Evolutionary conservation across 2,888 invertebrate genomes (phyloP).

Genomic region (Ectemnius continuus): DNA sequence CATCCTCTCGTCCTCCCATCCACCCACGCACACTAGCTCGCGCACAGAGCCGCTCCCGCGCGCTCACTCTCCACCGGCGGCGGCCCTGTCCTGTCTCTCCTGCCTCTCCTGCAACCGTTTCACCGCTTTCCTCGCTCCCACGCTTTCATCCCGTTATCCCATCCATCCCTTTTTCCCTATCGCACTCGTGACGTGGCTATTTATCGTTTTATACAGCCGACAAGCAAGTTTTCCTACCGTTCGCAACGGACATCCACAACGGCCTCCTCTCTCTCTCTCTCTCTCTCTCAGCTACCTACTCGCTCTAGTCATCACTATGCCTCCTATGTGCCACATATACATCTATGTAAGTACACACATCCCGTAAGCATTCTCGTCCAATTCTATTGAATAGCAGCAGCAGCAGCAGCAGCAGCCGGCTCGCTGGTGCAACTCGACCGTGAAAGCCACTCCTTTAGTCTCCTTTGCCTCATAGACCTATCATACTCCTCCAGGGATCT

Average conservation of each 20-base stretch:
- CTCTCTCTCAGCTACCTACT: background rate
- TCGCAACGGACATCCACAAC: constrained; percentile 9
- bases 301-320: background rate
- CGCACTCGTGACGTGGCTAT: constrained; percentile 63
- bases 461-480: no score
- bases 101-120: constrained; percentile 38
- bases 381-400: no score
- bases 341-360: background rate
- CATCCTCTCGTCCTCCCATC: constrained; percentile 40
- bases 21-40: constrained; percentile 18
- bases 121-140: constrained; percentile 35
- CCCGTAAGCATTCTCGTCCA: no score
- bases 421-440: no score
- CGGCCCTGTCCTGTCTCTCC: constrained; percentile 31
- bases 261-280: no score
- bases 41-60: constrained; percentile 20
- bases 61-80: no score
- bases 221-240: constrained; percentile 60
- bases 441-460: no score
- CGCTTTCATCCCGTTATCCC: constrained; percentile 26
- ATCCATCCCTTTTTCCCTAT: constrained; percentile 46
- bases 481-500: no score
- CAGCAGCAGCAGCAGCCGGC: no score
- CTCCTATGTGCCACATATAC: background rate
- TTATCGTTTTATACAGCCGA: constrained; percentile 70